phyloP scores from a whole-genome alignment of 2,113 vertebrate genomes.

The Pyrgilauda ruficollis region DNA sequence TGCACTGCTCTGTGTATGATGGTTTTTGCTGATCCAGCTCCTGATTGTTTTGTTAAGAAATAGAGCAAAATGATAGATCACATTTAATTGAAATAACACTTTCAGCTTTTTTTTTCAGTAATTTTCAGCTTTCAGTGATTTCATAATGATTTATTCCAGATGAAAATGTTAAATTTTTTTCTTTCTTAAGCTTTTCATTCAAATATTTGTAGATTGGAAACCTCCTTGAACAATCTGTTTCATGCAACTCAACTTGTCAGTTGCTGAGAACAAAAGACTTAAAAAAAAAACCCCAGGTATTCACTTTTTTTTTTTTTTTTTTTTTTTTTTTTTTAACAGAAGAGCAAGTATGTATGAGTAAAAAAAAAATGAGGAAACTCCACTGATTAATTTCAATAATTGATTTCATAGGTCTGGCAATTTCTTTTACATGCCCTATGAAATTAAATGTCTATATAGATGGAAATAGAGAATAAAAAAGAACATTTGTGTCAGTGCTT shows the following conservation, averaged over 20 bases:
- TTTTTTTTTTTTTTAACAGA: not conserved
- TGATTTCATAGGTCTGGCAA: not conserved
- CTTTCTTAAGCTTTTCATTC: not conserved
- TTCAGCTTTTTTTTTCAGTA: not conserved
- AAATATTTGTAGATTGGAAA: not conserved
- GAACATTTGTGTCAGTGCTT: not conserved
- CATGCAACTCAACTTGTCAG: not conserved
- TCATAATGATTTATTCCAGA: not conserved
- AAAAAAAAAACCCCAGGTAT: not conserved
- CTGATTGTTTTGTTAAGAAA: not conserved
- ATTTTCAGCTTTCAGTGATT: not conserved
- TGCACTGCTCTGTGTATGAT: not conserved
- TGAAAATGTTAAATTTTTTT: not conserved
- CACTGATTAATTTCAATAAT: not conserved
- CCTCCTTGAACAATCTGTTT: not conserved
- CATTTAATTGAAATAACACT: not conserved
- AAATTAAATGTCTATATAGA: not conserved
- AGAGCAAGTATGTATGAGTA: not conserved
- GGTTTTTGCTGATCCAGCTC: not conserved
- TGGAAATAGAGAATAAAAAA: not conserved
- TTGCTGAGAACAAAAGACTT: not conserved
- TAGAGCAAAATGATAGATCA: not conserved
- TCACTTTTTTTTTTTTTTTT: not conserved
- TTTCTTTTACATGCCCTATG: not conserved
- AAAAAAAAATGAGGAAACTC: not conserved